Conservation (phyloP, 1,140 invertebrate genomes). For the Paraescarpia echinospica region DNA sequence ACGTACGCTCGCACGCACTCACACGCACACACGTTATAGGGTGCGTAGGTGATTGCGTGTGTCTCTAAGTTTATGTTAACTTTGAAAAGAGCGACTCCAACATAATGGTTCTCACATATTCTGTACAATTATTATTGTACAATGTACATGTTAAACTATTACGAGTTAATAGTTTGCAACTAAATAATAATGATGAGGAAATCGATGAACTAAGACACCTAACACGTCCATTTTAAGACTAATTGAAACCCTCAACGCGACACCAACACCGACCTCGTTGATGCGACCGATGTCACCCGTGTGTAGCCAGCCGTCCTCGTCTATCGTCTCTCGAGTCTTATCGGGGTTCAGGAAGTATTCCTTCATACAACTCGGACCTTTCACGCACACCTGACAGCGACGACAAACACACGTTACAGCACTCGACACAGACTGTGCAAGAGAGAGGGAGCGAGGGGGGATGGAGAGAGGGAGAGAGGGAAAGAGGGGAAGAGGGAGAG, state of each 20-base stretch:
- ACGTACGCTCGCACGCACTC: neutral
- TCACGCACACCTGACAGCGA: conserved; percentile 69
- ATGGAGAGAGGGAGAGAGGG: no score
- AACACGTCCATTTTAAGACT: neutral
- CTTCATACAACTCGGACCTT: conserved; percentile 74
- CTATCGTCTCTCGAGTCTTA: conserved; percentile 53
- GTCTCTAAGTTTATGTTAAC: neutral
- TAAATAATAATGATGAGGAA: no score
- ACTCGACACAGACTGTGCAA: no score
- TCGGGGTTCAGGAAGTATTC: conserved; percentile 72
- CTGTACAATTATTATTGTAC: no score
- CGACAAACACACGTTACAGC: neutral
- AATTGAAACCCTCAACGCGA: no score
- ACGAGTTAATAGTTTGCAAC: no score
- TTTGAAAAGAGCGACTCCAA: neutral
- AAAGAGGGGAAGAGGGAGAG: no score
- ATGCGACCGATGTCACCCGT: conserved; percentile 60
- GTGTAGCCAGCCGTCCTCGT: conserved; percentile 62
- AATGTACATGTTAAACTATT: no score
- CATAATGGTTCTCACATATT: neutral
- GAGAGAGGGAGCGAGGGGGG: no score
- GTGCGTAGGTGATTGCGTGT: neutral
- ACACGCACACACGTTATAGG: neutral
- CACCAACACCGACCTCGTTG: conserved; percentile 42
- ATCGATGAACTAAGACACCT: neutral